Conservation (phyloP, 2,113 vertebrate genomes). For the Pholis gunnellus region DNA sequence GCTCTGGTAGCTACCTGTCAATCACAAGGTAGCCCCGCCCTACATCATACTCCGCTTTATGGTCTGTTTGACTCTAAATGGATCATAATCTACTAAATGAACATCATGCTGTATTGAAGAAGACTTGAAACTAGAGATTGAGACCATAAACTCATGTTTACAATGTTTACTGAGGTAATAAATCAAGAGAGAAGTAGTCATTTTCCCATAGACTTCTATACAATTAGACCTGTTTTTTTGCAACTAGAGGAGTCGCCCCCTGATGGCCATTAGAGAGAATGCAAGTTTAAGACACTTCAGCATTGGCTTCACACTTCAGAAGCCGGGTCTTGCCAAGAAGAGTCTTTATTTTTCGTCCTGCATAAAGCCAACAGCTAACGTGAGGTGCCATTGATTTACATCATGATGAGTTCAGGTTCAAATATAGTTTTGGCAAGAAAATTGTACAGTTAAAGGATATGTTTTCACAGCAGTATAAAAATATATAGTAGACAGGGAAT, state of each 20-base stretch:
- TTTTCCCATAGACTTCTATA: neutral
- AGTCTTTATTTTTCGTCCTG: too few species aligned
- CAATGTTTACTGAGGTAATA: neutral
- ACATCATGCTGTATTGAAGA: too few species aligned
- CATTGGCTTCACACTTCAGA: neutral
- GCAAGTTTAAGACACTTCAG: neutral
- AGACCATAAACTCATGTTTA: neutral
- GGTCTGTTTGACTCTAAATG: too few species aligned
- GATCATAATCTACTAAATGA: too few species aligned
- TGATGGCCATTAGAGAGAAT: neutral
- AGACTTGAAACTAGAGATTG: neutral
- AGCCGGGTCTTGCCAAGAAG: too few species aligned
- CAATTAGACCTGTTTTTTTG: too few species aligned
- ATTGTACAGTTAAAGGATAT: neutral
- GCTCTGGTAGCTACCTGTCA: too few species aligned
- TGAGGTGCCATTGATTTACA: neutral
- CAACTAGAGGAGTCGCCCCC: neutral
- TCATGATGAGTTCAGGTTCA: neutral
- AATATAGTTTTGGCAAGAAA: neutral
- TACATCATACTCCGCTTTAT: neutral
- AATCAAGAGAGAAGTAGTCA: neutral
- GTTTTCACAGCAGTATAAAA: neutral
- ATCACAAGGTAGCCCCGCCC: neutral
- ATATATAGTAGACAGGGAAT: neutral
- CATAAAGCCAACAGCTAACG: too few species aligned